Conservation (phyloP, 2,888 invertebrate species). For the Galerucella nymphaeae region DNA sequence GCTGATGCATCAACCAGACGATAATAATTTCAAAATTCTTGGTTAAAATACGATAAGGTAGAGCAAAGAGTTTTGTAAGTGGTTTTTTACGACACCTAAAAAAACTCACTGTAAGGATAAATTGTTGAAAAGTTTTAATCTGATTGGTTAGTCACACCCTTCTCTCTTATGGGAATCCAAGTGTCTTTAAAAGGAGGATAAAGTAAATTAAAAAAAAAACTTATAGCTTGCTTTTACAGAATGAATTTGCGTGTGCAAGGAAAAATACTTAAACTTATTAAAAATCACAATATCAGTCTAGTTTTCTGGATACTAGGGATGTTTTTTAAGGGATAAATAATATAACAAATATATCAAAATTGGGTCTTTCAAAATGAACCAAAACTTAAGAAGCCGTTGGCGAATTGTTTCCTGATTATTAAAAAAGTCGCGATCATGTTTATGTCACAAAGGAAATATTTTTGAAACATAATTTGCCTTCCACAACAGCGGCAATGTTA, state of each 20-base stretch:
- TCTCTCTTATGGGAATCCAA: conserved; percentile 6
- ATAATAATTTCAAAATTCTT: not conserved
- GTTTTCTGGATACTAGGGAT: too few species aligned
- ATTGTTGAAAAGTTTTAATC: conserved; percentile 6
- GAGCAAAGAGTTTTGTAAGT: not conserved
- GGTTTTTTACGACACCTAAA: conserved; percentile 1
- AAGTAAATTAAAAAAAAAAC: conserved; percentile 5
- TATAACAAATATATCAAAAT: too few species aligned
- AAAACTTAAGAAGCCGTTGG: too few species aligned
- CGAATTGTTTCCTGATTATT: too few species aligned
- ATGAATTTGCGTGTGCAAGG: not conserved
- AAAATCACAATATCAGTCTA: not conserved
- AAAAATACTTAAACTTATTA: not conserved
- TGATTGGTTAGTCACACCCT: conserved; percentile 10
- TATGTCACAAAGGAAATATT: too few species aligned
- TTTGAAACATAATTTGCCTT: too few species aligned
- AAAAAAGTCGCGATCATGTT: too few species aligned
- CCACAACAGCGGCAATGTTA: too few species aligned
- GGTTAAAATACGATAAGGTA: not conserved
- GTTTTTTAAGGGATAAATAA: too few species aligned
- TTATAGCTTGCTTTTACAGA: not conserved
- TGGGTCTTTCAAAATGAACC: too few species aligned
- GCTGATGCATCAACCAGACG: not conserved
- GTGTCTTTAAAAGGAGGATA: not conserved
- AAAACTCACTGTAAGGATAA: conserved; percentile 1